Evolutionary conservation across 2,888 invertebrate genomes (phyloP), one percentile per base, ranked within the genome.

Genomic region (Spisula subtruncata): DNA sequence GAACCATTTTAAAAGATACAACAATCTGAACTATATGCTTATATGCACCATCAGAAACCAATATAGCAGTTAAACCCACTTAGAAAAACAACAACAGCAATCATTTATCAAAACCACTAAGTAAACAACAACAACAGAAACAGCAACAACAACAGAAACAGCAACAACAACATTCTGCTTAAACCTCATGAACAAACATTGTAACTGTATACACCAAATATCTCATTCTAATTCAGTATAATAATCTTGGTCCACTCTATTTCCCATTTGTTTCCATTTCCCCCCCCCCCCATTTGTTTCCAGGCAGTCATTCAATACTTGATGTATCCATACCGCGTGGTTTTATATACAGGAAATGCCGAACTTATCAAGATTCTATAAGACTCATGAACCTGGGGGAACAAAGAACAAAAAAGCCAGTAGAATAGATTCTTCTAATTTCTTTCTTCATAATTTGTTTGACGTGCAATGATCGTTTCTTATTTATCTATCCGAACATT

Each of bases 371-470:
- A 12, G 80, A 80, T 60, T 41, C 83, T 88, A 82, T 87, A 32
- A 41, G 35, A 80, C 35, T 32, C 35, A 80, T 88, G 56, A 81
- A 83, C 4, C n/a, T n/a, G 8, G 54, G 83, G 46, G 87, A 88
- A 88, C 87, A 88, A 88, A 88, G 87, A 88, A 81, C 35, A 80
- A 75, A 75, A 66, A 46, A 83, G 41, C 16, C 5, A 88, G 83
- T 60, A 82, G 83, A 88, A 88, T 88, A 88, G 87, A 88, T 88
- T 82, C 88, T 82, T 85, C 81, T 85, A 89, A 82, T 89, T 90
- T 87, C 86, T 83, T 88, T 88, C 83, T 83, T 81, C 87, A 85
- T 89, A 91, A 91, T 91, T 91, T 91, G 91, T 91, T 91, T 91
- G 91, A 90, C 91, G 85, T 81, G 80, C 90, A 90, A 90, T 82